Percentiles rank a stretch among this genome's conserved stretches.
These are phyloP conservation scores for Drosophila kikkawai DNA, from an alignment of 1,140 invertebrate genomes.

Conservation along the genomic window DNA sequence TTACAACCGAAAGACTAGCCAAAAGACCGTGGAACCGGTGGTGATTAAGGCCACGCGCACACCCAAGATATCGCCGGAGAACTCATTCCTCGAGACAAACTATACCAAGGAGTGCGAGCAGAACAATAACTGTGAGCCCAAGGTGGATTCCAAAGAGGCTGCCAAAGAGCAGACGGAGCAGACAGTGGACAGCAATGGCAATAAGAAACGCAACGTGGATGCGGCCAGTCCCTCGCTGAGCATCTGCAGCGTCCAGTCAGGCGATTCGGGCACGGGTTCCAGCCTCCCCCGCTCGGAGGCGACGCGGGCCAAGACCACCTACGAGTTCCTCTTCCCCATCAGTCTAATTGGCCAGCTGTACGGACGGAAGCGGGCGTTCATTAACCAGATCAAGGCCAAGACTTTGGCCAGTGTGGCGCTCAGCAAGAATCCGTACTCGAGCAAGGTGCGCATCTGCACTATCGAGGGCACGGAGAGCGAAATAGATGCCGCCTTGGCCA, in stretches of 20 bases:
- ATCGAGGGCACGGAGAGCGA: constrained; percentile 92
- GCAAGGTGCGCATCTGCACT: constrained; percentile 91
- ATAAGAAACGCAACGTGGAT: constrained; percentile 77
- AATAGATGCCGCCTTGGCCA: constrained; percentile 91
- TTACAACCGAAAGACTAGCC: constrained; percentile 60
- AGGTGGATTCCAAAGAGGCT: constrained; percentile 6
- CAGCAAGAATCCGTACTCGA: constrained; percentile 90
- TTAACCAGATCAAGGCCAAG: constrained; percentile 92
- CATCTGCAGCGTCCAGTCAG: constrained; percentile 81
- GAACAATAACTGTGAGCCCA: constrained; percentile 74
- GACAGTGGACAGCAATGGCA: constrained; percentile 50
- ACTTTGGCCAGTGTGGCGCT: constrained; percentile 92
- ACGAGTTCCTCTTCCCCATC: constrained; percentile 93
- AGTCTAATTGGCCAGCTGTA: constrained; percentile 94
- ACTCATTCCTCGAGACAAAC: constrained; percentile 80
- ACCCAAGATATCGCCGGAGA: constrained; percentile 84
- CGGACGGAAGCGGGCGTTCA: constrained; percentile 92
- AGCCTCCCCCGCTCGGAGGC: constrained; percentile 82
- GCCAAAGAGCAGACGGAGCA: constrained; percentile 21
- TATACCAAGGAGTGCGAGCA: constrained; percentile 73
- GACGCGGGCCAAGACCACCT: constrained; percentile 81
- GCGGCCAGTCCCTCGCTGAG: constrained; percentile 81
- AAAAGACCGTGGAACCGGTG: constrained; percentile 73
- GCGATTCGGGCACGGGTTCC: constrained; percentile 84
- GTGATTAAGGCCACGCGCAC: constrained; percentile 79